Conservation (phyloP, 2,113 vertebrate genomes). For the Zosterops japonicus region DNA sequence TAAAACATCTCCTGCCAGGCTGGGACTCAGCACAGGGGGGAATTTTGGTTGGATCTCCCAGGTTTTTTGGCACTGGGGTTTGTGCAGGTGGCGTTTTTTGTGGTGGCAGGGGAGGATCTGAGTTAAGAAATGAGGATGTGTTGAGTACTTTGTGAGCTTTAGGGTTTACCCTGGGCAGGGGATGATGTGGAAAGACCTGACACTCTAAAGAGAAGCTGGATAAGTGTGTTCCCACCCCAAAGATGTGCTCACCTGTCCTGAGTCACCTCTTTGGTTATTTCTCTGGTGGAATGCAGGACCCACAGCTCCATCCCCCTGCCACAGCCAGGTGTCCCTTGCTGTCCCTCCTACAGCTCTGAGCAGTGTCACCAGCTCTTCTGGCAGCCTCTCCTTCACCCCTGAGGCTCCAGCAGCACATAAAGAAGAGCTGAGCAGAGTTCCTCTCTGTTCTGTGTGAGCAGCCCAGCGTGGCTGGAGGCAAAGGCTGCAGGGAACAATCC, state of each 20-base stretch:
- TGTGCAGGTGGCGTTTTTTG: neutral
- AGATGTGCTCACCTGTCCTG: neutral
- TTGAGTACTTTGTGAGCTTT: neutral
- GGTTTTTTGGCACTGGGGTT: neutral
- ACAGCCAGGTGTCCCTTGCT: neutral
- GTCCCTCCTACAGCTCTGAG: neutral
- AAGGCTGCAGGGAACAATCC: neutral
- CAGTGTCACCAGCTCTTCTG: neutral
- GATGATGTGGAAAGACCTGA: neutral
- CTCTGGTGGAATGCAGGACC: neutral
- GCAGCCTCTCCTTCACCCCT: neutral
- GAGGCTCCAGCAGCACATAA: neutral
- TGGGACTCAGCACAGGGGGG: neutral
- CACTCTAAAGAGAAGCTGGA: neutral
- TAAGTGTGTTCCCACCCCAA: neutral
- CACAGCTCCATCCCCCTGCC: neutral
- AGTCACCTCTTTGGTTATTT: fast-evolving
- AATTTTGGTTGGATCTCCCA: neutral
- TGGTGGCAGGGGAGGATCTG: neutral
- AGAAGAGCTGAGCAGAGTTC: neutral
- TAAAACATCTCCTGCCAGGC: neutral
- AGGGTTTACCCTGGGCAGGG: neutral
- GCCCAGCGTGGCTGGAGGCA: neutral
- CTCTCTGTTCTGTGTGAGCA: neutral
- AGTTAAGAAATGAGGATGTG: neutral